phyloP scores from a whole-genome alignment of 2,797 vertebrate genomes.

The Botia almorhae region DNA sequence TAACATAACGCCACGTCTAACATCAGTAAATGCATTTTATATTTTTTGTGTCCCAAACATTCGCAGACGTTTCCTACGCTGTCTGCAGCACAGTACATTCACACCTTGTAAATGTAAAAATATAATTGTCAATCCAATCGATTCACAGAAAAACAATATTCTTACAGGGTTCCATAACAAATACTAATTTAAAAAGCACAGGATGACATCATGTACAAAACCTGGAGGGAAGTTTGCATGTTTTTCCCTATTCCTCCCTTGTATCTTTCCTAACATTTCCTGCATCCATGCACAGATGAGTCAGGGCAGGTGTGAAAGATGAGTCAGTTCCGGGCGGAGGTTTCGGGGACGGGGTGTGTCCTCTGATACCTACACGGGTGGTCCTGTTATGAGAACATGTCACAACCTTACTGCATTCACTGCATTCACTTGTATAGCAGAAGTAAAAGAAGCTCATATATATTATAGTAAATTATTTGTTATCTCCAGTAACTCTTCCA shows the following conservation, averaged over 20 bases:
- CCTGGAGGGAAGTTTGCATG: background rate
- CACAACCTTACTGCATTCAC: conserved; percentile 18
- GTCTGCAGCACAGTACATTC: background rate
- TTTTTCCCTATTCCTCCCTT: background rate
- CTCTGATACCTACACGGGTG: conserved; percentile 30
- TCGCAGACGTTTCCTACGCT: background rate
- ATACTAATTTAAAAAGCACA: background rate
- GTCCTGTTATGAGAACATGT: conserved; percentile 43
- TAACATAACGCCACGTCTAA: background rate
- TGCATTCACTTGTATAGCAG: background rate
- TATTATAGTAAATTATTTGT: background rate
- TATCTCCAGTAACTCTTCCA: background rate
- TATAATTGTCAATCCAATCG: background rate
- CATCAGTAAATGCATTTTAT: background rate
- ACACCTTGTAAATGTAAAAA: background rate
- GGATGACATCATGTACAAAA: background rate
- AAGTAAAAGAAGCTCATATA: background rate
- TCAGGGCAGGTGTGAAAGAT: conserved; percentile 57
- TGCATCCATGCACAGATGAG: conserved; percentile 48
- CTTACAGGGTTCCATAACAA: background rate
- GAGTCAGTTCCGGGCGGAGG: conserved; percentile 49
- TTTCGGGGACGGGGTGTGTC: conserved; percentile 25
- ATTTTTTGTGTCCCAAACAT: background rate
- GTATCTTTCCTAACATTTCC: conserved; percentile 20
- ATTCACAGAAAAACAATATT: background rate